A percentile compares a stretch with the other conserved stretches of the same genome.
phyloP scores from a whole-genome alignment of 2,797 vertebrate genomes.

The Spinus pinus region DNA sequence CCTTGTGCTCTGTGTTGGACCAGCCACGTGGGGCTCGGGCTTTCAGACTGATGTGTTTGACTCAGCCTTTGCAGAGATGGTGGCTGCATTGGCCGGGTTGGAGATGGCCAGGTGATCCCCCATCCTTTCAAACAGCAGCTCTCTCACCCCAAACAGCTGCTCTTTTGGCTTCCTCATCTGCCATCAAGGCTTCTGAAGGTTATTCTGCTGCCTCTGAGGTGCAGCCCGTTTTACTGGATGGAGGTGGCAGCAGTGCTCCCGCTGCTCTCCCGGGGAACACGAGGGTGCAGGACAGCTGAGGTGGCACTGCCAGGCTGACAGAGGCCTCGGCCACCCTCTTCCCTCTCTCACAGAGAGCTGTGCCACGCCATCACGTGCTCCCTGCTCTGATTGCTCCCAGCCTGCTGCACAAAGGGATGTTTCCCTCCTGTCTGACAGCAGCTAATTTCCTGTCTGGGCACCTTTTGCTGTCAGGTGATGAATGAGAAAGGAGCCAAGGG shows the following conservation, averaged over 20 bases:
- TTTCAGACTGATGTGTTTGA: neutral
- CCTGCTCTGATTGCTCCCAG: neutral
- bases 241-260: neutral
- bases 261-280: fast-evolving
- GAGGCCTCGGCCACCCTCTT: neutral
- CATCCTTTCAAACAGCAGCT: neutral
- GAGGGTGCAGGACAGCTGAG: fast-evolving
- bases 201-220: neutral
- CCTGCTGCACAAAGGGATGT: neutral
- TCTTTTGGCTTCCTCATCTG: neutral
- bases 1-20: neutral
- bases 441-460: neutral
- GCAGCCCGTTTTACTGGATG: fast-evolving
- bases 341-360: neutral
- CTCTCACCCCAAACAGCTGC: neutral
- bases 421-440: neutral
- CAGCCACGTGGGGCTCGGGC: fast-evolving
- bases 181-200: neutral
- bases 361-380: neutral
- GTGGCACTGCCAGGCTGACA: neutral
- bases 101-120: neutral
- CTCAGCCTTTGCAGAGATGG: neutral
- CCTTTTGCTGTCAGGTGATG: neutral
- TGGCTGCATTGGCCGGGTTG: neutral
- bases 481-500: neutral